Evolutionary conservation across 2,797 vertebrate species (phyloP).

Genomic region (Sebastes flavidus): DNA sequence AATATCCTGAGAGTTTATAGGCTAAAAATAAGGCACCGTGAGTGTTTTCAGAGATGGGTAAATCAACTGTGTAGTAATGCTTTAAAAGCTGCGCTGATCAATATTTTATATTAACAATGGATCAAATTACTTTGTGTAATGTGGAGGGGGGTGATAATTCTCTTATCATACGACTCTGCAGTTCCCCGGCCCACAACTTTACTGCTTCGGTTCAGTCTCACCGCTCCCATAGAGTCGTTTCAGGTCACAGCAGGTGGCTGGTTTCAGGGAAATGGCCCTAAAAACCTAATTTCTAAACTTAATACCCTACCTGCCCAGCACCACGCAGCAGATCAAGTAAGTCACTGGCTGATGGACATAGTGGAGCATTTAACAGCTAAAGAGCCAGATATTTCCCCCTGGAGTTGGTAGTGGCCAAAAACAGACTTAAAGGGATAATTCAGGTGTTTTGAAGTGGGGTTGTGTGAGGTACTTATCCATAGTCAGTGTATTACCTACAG

Average conservation of each 20-base stretch:
- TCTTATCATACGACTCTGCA: background rate
- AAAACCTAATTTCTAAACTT: background rate
- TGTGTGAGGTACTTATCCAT: background rate
- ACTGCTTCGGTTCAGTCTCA: background rate
- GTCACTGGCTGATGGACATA: background rate
- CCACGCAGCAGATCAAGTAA: background rate
- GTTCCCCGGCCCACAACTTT: background rate
- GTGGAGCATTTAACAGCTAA: background rate
- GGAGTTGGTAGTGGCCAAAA: background rate
- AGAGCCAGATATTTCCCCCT: background rate
- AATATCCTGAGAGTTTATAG: conserved; percentile 5
- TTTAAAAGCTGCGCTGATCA: conserved; percentile 5
- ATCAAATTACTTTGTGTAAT: background rate
- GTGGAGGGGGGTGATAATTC: background rate
- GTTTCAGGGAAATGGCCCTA: background rate
- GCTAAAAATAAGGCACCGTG: background rate
- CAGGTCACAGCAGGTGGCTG: background rate
- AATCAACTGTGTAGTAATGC: background rate
- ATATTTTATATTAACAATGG: background rate
- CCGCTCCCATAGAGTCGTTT: background rate
- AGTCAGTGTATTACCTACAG: background rate
- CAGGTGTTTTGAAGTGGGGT: background rate
- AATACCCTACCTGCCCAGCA: background rate
- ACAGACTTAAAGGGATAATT: background rate
- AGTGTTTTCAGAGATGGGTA: background rate